Evolutionary conservation across 2,113 vertebrate species (phyloP), one percentile per base, ranked within the genome.

Genomic region (Cinclus mexicanus): DNA sequence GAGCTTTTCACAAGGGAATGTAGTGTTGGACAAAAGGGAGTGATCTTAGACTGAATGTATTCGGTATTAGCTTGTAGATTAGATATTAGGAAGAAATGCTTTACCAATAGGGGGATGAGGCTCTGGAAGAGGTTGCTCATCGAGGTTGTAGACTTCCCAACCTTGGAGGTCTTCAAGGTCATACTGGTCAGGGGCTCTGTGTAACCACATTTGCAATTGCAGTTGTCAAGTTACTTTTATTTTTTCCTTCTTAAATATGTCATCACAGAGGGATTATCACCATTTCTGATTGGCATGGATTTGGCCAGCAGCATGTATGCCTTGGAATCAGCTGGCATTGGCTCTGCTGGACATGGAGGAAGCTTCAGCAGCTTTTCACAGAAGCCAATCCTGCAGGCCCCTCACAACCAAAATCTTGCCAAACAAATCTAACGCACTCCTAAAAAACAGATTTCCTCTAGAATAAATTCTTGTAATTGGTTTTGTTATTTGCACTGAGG

Each of bases 31-130:
- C 29, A 49, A 31, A 42, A 39, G 7, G 10, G 4, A 41, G 44
- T 41, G n/a, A 25, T 7, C 9, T 41, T 63, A 31, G 55, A 6
- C 6, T 31, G 29, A 25, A 17, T 0, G 0, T 12, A 15, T 20
- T 25, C 13, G 29, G 8, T 37, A 44, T 44, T 31, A 37, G 18
- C 13, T 42, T 16, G 28, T 12, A 17, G 20, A 17, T 41, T 79
- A 55, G 9, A 10, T 49, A 56, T 10, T 25, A 55, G 20, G 41
- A 71, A 63, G 16, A 71, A 71, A 56, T 41, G 20, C 12, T 49
- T 41, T 63, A 17, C 15, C 25, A 0, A 29, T 14, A 29, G 20
- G 11, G 9, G 47, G 28, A 11, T n/a, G 56, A 78, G 28, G 56
- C n/a, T 20, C n/a, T 46, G 19, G 28, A 39, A 53, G 7, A 24